Evolutionary conservation across 1,140 invertebrate species (phyloP).

Genomic region (Saxidomus purpurata): DNA sequence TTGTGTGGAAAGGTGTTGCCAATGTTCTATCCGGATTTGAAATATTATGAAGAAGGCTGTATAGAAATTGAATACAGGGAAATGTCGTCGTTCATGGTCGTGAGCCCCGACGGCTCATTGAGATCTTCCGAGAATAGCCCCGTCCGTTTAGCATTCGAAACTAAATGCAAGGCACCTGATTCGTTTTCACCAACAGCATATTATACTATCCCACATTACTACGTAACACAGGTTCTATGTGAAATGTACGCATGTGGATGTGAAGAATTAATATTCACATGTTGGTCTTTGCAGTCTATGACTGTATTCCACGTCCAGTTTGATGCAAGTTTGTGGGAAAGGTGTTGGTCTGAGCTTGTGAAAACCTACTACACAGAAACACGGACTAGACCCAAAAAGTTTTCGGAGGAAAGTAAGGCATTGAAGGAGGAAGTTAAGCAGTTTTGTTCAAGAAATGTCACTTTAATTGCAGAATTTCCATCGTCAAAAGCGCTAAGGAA

Average conservation of each 20-base stretch:
- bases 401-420: not conserved
- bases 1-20: not conserved
- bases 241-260: slow-evolving; percentile 1
- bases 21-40: not conserved
- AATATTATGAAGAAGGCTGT: slow-evolving; percentile 17
- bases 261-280: slow-evolving; percentile 19
- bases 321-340: not conserved
- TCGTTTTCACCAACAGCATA: not conserved
- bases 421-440: slow-evolving; percentile 7
- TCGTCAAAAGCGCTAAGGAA: not conserved
- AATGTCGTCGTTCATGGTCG: not conserved
- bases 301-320: not conserved
- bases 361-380: not conserved
- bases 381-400: slow-evolving; percentile 3
- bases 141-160: not conserved
- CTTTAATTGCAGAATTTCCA: not conserved
- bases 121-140: not conserved
- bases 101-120: not conserved
- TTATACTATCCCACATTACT: slow-evolving; percentile 8
- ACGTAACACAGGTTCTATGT: not conserved
- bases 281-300: slow-evolving; percentile 21
- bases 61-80: not conserved
- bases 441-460: not conserved
- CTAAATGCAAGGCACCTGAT: slow-evolving; percentile 10
- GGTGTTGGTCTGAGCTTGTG: not conserved